Base-by-base conservation (phyloP, 2,797 vertebrate species). In the Hybognathus amarus region DNA sequence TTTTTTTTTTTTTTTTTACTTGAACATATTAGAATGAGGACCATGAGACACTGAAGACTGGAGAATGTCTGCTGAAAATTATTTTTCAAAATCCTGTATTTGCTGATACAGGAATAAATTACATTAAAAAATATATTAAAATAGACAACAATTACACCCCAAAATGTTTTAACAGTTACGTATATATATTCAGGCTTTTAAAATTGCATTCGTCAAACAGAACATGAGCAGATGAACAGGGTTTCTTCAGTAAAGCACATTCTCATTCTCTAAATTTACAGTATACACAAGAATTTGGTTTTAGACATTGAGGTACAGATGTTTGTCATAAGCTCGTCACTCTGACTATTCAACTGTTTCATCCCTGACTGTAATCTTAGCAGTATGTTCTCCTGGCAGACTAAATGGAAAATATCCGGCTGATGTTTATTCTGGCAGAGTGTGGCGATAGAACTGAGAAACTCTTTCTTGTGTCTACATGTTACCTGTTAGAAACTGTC, bases 361-460 rank as follows among this genome's bases (percentile, higher is more conserved):
- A 77, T 63, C 67, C 42, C 59, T 27, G 71, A 66, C 56, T 71
- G 59, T 77, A 74, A 84, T 56, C 30, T 24, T 73, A 77, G 69
- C 54, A 59, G 69, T 74, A 56, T 81, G 59, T 80, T 67, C 73
- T 71, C 86, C 61, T 83, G 47, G 78, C 83, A 79, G 47, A 66
- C 56, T 56, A 68, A 73, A 80, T 83, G 83, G 75, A 82, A 86
- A 84, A 73, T 75, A 77, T 77, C 86, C 76, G 71, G 45, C 80
- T 81, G 68, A 56, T 54, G 71, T 84, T 86, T 87, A 77, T 63
- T 64, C 54, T 80, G 71, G 79, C 79, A 61, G 59, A 36, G 10
- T 33, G 36, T 13, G 10, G 30, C 47, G 50, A 70, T 27, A 47
- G 47, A 77, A 22, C 63, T 76, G 40, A 30, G 40, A 17, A 64